Conservation (phyloP, 2,797 vertebrate genomes). For the Tamandua tetradactyla region DNA sequence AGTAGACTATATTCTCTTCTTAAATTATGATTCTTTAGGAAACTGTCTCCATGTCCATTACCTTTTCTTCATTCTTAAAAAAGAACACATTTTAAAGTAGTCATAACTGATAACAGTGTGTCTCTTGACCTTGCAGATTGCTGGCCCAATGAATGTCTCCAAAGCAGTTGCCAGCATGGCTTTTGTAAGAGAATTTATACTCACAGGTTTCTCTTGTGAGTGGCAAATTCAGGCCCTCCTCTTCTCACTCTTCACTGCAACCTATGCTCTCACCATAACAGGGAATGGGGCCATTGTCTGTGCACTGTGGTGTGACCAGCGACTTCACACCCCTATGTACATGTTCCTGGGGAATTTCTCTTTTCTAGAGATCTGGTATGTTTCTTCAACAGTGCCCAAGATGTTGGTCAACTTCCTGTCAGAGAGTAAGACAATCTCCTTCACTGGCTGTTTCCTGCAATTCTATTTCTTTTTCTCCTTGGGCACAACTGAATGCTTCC, state of each 20-base stretch:
- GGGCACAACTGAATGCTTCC: slow-evolving; percentile 66
- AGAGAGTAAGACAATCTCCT: slow-evolving; percentile 54
- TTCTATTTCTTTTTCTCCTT: slow-evolving; percentile 71
- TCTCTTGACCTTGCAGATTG: slow-evolving; percentile 24
- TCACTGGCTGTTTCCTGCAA: slow-evolving; percentile 67
- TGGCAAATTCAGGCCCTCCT: slow-evolving; percentile 42
- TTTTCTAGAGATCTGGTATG: slow-evolving; percentile 69
- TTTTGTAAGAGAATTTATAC: slow-evolving; percentile 59
- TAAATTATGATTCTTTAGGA: neutral
- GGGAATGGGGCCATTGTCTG: slow-evolving; percentile 67
- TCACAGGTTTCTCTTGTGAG: slow-evolving; percentile 59
- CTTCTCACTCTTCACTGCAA: slow-evolving; percentile 59
- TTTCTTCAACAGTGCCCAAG: slow-evolving; percentile 62
- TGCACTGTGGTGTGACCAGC: slow-evolving; percentile 15
- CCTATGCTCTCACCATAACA: slow-evolving; percentile 42
- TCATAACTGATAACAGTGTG: neutral
- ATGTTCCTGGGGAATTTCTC: slow-evolving; percentile 71
- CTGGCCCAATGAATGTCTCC: slow-evolving; percentile 23
- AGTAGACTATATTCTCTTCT: neutral
- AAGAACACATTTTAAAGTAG: neutral
- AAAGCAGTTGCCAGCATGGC: neutral
- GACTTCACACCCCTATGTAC: slow-evolving; percentile 66
- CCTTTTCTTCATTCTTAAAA: neutral
- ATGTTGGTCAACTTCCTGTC: slow-evolving; percentile 56
- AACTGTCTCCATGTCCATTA: neutral